phyloP scores from a whole-genome alignment of 2,888 invertebrate species.

The Timema cristinae region DNA sequence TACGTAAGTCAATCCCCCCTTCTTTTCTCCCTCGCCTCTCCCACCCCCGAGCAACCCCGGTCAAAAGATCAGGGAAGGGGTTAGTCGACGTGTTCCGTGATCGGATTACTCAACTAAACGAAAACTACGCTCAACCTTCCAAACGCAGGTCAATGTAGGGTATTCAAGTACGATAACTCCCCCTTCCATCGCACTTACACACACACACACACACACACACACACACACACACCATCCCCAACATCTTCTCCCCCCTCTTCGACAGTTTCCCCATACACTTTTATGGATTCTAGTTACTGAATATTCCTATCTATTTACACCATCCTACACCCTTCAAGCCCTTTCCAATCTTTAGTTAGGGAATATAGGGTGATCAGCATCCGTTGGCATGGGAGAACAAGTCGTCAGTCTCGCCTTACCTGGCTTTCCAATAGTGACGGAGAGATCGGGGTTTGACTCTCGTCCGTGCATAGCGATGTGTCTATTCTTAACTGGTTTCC shows the following conservation, averaged over 20 bases:
- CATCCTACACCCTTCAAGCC: too few species aligned
- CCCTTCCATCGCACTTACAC: not conserved
- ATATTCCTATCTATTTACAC: not conserved
- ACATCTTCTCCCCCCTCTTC: too few species aligned
- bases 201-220: too few species aligned
- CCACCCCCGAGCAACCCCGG: not conserved
- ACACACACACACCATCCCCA: too few species aligned
- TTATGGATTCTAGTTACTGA: conserved; percentile 8
- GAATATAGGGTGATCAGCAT: too few species aligned
- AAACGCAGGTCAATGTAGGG: not conserved
- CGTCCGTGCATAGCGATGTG: too few species aligned
- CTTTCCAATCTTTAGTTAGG: too few species aligned
- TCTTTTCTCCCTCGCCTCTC: not conserved
- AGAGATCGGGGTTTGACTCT: too few species aligned
- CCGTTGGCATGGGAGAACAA: too few species aligned
- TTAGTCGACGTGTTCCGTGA: conserved; percentile 10
- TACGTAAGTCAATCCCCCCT: not conserved
- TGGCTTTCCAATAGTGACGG: too few species aligned
- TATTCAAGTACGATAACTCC: not conserved
- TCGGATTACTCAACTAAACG: conserved; percentile 15
- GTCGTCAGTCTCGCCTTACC: too few species aligned
- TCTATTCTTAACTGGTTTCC: too few species aligned
- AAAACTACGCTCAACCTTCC: conserved; percentile 13
- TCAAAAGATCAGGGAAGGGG: not conserved
- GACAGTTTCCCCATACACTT: not conserved